A percentile compares a stretch with the other conserved stretches of the same genome.
Evolutionary conservation across 2,797 vertebrate genomes (phyloP).

Genomic region (Perodicticus potto): DNA sequence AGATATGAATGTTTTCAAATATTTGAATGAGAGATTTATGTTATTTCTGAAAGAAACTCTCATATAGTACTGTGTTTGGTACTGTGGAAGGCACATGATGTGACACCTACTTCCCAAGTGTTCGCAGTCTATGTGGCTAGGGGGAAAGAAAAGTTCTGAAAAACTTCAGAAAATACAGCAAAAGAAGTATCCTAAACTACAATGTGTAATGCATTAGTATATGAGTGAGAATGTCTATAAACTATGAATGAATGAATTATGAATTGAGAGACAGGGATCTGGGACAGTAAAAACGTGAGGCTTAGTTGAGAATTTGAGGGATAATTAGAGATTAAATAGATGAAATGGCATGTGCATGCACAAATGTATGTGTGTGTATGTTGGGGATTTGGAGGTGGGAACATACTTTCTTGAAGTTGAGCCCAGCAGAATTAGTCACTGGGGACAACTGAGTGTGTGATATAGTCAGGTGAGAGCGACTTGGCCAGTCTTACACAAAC

Average conservation of each 20-base stretch:
- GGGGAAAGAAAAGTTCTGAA: background rate
- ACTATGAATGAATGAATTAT: background rate
- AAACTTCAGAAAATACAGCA: background rate
- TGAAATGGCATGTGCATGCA: background rate
- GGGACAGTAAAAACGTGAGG: background rate
- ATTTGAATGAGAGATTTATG: background rate
- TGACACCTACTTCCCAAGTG: background rate
- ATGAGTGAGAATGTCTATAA: background rate
- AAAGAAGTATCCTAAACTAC: background rate
- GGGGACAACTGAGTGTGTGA: background rate
- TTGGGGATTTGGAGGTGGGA: background rate
- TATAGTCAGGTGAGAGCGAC: background rate
- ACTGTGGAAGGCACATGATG: background rate
- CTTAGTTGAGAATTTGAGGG: background rate
- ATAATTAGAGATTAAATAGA: background rate
- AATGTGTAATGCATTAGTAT: background rate
- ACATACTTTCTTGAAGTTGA: background rate
- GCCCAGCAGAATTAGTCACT: background rate
- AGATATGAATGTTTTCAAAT: background rate
- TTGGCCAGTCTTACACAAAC: background rate
- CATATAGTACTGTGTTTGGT: background rate
- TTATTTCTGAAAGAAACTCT: background rate
- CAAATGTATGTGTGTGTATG: background rate
- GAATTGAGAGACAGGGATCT: background rate
- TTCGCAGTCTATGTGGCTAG: background rate